These are phyloP conservation scores for Helicoverpa zea DNA, from an alignment of 1,140 invertebrate genomes.

Conservation along the genomic window DNA sequence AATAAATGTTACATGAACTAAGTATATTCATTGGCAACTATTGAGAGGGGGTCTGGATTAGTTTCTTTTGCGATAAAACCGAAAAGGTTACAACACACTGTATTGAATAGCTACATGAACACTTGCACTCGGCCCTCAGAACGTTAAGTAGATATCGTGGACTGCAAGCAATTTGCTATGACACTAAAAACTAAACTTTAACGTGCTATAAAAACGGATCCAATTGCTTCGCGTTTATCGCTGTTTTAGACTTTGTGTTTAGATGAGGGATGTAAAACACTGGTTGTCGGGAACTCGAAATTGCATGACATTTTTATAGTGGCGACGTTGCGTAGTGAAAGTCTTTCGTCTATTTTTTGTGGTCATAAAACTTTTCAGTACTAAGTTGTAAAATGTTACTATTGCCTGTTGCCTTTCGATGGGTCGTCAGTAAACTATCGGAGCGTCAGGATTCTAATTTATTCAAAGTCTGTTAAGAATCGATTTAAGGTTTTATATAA, in stretches of 20 bases:
- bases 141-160: conserved; percentile 13
- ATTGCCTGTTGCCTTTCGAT: neutral
- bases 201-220: conserved; percentile 56
- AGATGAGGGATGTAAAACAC: conserved; percentile 28
- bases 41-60: too few species aligned
- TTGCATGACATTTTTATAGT: conserved; percentile 37
- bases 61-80: too few species aligned
- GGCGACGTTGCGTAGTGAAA: conserved; percentile 16
- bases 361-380: neutral
- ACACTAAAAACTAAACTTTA: conserved; percentile 59
- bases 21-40: too few species aligned
- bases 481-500: too few species aligned
- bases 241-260: conserved; percentile 40
- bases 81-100: too few species aligned
- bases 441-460: too few species aligned
- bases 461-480: too few species aligned
- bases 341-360: conserved; percentile 33
- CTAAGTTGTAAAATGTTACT: neutral
- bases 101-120: too few species aligned
- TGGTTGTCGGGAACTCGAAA: conserved; percentile 10
- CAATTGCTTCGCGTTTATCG: conserved; percentile 54
- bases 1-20: too few species aligned
- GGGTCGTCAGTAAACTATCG: neutral
- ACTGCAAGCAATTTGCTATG: conserved; percentile 55
- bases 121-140: conserved; percentile 1